Base-by-base conservation (phyloP, 2,113 vertebrate species). In the Hippocampus mohnikei region DNA sequence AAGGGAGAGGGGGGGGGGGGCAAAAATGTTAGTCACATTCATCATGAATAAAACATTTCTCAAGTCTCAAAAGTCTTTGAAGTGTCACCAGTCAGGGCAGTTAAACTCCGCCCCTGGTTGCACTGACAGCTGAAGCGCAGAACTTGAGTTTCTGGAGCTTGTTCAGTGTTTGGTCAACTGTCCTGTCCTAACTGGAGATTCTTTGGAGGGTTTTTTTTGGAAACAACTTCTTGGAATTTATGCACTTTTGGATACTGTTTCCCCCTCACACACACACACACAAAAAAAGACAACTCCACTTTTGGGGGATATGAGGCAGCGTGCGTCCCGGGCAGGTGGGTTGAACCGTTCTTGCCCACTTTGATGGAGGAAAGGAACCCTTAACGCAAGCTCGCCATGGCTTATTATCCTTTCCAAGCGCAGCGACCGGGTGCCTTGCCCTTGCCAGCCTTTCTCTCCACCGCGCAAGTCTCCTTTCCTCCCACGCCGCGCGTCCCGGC, bases 301-400 rank as follows among this genome's bases (percentile, higher is more conserved):
- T 46, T 27, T 27, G 13, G 27, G 58, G 6, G 41, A 46, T 29
- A 41, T 65, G 63, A 25, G 40, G 20, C 64, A 41, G 8, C 52
- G 50, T 9, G 72, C 61, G 33, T 27, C 33, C 18, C 13, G 46
- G 48, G 56, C 48, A 46, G 44, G 23, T 27, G 23, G 61, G 23
- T 42, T n/a, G 53, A 62, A 60, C 25, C 41, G 40, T 50, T 2
- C 0, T 2, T 94, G 93, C 91, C 92, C 94, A 9, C 2, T 46
- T 65, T 84, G 93, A 96, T 97, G 96, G 95, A 94, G 95, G 94
- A 95, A 93, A 94, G 95, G 94, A 95, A 93, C 94, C 90, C 93
- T 92, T 84, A 91, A 93, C 87, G 84, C 93, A 84, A 91, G 89
- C 90, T 91, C 91, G 92, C 91, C 86, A 99, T 99, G 97, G 94